Conservation (phyloP, 1,140 invertebrate species). For the Ceratosolen fusciceps region DNA sequence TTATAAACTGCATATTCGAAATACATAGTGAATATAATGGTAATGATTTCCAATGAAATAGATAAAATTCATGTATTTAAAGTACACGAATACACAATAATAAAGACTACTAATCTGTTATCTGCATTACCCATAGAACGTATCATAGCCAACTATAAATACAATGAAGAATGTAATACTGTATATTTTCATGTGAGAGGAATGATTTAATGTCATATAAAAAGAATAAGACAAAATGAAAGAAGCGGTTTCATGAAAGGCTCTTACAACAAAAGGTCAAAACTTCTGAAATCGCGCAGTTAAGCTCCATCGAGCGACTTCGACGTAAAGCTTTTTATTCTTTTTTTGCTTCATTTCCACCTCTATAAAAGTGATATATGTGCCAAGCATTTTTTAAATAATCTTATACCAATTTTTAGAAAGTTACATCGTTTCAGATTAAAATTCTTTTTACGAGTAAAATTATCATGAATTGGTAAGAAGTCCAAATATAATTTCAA, state of each 20-base stretch:
- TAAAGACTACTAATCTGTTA: no score
- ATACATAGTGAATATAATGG: no score
- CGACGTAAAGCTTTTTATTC: slow-evolving; percentile 30
- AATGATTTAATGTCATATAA: neutral
- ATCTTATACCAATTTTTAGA: slow-evolving; percentile 45
- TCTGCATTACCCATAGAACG: no score
- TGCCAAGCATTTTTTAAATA: slow-evolving; percentile 35
- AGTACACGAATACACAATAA: no score
- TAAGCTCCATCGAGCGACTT: slow-evolving; percentile 53
- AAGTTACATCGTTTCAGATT: no score
- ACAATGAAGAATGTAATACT: neutral
- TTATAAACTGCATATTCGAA: no score
- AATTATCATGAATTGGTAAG: neutral
- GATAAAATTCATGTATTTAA: no score
- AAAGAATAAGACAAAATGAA: neutral
- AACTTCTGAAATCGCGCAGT: slow-evolving; percentile 56
- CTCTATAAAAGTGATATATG: neutral
- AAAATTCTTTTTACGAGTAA: no score
- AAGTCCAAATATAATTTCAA: neutral
- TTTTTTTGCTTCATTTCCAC: neutral
- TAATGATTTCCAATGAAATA: no score
- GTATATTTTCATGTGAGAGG: neutral
- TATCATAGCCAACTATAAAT: neutral
- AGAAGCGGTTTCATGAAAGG: slow-evolving; percentile 37
- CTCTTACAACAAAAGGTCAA: slow-evolving; percentile 49